Conservation (phyloP, 2,113 vertebrate genomes). For the Tachycineta bicolor region DNA sequence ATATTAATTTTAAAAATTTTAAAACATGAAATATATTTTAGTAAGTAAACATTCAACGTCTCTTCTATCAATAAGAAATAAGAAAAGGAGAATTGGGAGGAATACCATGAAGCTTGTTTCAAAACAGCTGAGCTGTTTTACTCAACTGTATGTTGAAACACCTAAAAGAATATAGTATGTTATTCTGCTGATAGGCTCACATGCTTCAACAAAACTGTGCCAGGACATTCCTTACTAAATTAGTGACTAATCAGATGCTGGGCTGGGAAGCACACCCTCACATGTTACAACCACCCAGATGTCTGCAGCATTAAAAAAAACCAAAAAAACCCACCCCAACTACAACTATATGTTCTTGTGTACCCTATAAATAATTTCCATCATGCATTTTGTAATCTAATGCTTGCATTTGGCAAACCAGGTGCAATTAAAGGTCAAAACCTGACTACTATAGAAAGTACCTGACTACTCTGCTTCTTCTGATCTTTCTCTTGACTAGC, state of each 20-base stretch:
- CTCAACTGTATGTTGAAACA: constrained; percentile 1
- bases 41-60: background rate
- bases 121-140: background rate
- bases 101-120: background rate
- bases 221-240: constrained; percentile 71
- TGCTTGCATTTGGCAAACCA: constrained; percentile 14
- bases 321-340: background rate
- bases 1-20: background rate
- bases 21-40: background rate
- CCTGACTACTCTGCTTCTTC: background rate
- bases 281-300: constrained; percentile 57
- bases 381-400: constrained; percentile 67
- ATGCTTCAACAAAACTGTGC: constrained; percentile 37
- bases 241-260: constrained; percentile 73
- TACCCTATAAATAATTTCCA: constrained; percentile 66
- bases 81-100: background rate
- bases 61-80: background rate
- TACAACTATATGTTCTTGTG: constrained; percentile 38
- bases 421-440: constrained; percentile 68
- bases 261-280: constrained; percentile 69
- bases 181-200: constrained; percentile 59
- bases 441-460: background rate
- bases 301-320: background rate
- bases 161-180: constrained; percentile 45
- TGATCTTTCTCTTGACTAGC: background rate